Evolutionary conservation across 2,113 vertebrate genomes (phyloP).

Genomic region (Balaeniceps rex): DNA sequence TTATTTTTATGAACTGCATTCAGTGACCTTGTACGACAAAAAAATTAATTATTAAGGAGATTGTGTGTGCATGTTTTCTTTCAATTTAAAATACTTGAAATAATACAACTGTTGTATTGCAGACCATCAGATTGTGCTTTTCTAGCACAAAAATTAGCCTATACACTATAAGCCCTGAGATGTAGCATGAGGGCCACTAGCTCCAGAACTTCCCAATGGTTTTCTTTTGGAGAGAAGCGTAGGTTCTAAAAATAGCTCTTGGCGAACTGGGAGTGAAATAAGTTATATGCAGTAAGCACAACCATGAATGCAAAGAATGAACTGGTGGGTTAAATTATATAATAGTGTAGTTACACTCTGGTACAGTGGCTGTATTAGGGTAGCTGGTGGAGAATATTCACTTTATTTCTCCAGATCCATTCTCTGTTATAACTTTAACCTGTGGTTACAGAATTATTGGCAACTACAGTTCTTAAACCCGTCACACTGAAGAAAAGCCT

Average conservation of each 20-base stretch:
- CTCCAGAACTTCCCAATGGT: neutral
- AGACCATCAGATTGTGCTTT: neutral
- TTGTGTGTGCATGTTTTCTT: neutral
- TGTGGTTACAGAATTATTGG: neutral
- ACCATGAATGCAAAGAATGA: neutral
- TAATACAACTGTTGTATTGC: neutral
- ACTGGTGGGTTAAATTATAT: neutral
- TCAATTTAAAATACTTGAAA: neutral
- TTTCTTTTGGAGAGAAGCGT: neutral
- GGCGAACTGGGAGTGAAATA: neutral
- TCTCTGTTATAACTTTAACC: neutral
- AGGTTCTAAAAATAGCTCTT: neutral
- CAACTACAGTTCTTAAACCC: neutral
- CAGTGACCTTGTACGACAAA: neutral
- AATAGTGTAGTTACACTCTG: neutral
- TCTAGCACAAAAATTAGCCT: neutral
- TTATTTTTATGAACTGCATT: neutral
- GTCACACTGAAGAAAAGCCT: neutral
- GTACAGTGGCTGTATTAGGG: neutral
- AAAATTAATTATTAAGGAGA: neutral
- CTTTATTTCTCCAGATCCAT: neutral
- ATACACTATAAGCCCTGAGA: neutral
- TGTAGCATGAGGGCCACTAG: neutral
- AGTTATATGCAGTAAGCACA: neutral
- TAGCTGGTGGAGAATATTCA: neutral